A percentile compares a stretch with the other conserved stretches of the same genome.
phyloP scores from a whole-genome alignment of 2,797 vertebrate genomes.

The Aphelocoma californica region DNA sequence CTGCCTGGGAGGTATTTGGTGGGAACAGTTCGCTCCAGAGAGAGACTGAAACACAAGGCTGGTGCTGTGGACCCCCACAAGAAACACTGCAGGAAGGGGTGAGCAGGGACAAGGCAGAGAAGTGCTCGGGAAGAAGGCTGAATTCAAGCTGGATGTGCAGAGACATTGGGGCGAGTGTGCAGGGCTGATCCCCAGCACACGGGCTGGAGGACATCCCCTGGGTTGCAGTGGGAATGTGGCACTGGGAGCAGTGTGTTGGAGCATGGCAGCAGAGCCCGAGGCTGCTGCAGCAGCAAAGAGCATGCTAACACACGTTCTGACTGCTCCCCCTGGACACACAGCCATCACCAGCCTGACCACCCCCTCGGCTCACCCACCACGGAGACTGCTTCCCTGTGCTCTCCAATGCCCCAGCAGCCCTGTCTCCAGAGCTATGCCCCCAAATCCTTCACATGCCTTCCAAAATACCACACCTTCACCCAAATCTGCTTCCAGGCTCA shows the following conservation, averaged over 20 bases:
- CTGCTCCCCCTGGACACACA: not conserved
- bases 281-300: accelerated
- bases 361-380: not conserved
- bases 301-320: accelerated
- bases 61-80: accelerated
- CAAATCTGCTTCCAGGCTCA: accelerated
- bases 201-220: not conserved
- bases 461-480: accelerated
- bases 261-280: not conserved
- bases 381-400: not conserved
- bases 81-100: accelerated
- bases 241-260: not conserved
- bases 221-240: not conserved
- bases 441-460: not conserved
- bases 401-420: not conserved
- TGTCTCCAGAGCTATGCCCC: not conserved
- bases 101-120: not conserved
- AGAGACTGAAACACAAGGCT: not conserved
- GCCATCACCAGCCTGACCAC: accelerated
- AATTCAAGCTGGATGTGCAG: not conserved
- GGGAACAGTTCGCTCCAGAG: not conserved
- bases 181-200: not conserved
- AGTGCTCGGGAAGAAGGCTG: not conserved
- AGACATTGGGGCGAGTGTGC: accelerated
- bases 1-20: no score